A percentile compares a stretch with the other conserved stretches of the same genome.
Evolutionary conservation across 2,113 vertebrate genomes (phyloP).

Genomic region (Madoqua kirkii): DNA sequence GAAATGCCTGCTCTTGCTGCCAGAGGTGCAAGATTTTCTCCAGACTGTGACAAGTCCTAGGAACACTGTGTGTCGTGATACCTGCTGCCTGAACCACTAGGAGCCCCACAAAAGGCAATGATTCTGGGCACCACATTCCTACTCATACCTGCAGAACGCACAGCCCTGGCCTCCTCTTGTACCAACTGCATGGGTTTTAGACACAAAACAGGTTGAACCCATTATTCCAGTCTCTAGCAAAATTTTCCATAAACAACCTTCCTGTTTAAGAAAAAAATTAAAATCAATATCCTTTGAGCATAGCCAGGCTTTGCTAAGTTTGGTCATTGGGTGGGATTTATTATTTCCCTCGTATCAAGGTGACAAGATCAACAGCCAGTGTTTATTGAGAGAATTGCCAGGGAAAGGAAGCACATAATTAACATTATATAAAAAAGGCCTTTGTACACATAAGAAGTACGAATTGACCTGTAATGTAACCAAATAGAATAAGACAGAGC

Average conservation of each 20-base stretch:
- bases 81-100: neutral
- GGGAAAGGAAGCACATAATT: neutral
- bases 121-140: neutral
- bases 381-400: neutral
- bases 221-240: neutral
- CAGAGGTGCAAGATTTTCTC: neutral
- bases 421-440: neutral
- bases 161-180: neutral
- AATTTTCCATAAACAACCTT: constrained; percentile 1
- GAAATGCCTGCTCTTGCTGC: neutral
- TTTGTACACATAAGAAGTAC: neutral
- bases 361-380: neutral
- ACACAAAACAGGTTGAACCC: neutral
- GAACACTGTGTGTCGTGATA: neutral
- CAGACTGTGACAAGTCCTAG: neutral
- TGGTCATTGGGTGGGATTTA: neutral
- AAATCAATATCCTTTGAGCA: constrained; percentile 31
- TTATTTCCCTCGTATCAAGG: neutral
- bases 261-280: constrained; percentile 12
- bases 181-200: neutral
- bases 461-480: neutral
- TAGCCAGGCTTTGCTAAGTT: neutral
- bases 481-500: neutral
- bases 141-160: neutral
- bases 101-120: neutral